Evolutionary conservation across 2,113 vertebrate genomes (phyloP).

Genomic region (Mesoclemmys tuberculata): DNA sequence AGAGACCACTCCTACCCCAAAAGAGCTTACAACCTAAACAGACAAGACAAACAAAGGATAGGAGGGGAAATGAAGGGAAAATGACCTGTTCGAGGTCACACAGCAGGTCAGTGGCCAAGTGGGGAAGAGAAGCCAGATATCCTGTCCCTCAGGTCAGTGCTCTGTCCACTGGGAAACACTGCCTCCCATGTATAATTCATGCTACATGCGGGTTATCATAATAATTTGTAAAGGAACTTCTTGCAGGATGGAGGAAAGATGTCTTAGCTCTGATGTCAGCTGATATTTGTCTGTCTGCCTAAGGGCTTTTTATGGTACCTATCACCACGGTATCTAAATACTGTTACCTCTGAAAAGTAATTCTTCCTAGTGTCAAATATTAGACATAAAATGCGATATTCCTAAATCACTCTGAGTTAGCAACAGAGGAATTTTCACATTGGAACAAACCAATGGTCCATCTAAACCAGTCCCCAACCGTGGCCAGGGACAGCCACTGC

Average conservation of each 20-base stretch:
- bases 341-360: not conserved
- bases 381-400: not conserved
- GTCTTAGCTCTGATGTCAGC: not conserved
- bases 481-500: not conserved
- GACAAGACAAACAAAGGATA: not conserved
- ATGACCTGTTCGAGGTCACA: not conserved
- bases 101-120: no score
- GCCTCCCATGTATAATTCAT: accelerated
- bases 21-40: not conserved
- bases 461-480: not conserved
- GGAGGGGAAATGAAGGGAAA: not conserved
- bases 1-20: not conserved
- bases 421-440: not conserved
- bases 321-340: accelerated
- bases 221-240: not conserved
- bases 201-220: not conserved
- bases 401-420: not conserved
- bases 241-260: not conserved
- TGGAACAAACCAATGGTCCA: not conserved
- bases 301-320: accelerated
- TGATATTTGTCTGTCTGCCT: not conserved
- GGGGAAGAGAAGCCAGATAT: not conserved
- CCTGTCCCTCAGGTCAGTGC: not conserved
- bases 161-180: not conserved
- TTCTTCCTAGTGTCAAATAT: not conserved